These are phyloP conservation scores for Chaetorhynchus papuensis DNA, from an alignment of 2,113 vertebrate species.

Conservation along the genomic window DNA sequence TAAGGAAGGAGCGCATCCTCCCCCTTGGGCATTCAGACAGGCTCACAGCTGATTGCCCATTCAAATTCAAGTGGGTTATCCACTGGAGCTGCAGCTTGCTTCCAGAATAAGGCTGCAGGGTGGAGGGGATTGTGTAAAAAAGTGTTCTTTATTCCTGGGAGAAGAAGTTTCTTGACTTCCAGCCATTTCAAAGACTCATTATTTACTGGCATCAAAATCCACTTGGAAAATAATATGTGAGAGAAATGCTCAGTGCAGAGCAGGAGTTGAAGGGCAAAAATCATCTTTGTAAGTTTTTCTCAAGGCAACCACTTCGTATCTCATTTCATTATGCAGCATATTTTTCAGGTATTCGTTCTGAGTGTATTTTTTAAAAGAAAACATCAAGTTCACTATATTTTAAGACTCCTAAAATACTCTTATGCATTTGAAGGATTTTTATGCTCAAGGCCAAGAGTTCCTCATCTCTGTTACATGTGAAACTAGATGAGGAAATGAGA, in stretches of 20 bases:
- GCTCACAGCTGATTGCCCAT: background rate
- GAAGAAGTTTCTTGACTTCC: background rate
- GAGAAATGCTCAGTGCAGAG: background rate
- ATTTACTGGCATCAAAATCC: conserved; percentile 1
- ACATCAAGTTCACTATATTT: background rate
- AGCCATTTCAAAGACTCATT: conserved; percentile 12
- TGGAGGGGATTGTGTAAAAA: background rate
- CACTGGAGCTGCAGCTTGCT: background rate
- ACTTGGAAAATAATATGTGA: background rate
- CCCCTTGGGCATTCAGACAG: background rate
- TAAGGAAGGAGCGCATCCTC: background rate
- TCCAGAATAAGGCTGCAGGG: background rate
- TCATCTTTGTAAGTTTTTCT: conserved; percentile 12
- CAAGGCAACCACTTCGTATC: background rate
- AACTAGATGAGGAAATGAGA: conserved; percentile 51
- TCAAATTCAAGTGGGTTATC: background rate
- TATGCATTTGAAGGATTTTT: conserved; percentile 20
- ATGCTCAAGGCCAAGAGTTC: conserved; percentile 5
- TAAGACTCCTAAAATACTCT: background rate
- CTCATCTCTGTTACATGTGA: background rate
- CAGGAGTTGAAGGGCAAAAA: background rate
- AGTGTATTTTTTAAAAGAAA: conserved; percentile 33
- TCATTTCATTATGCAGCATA: conserved; percentile 18
- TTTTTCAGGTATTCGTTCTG: conserved; percentile 21
- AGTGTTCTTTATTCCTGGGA: background rate